Evolutionary conservation across 2,797 vertebrate genomes (phyloP).

Genomic region (Emys orbicularis): DNA sequence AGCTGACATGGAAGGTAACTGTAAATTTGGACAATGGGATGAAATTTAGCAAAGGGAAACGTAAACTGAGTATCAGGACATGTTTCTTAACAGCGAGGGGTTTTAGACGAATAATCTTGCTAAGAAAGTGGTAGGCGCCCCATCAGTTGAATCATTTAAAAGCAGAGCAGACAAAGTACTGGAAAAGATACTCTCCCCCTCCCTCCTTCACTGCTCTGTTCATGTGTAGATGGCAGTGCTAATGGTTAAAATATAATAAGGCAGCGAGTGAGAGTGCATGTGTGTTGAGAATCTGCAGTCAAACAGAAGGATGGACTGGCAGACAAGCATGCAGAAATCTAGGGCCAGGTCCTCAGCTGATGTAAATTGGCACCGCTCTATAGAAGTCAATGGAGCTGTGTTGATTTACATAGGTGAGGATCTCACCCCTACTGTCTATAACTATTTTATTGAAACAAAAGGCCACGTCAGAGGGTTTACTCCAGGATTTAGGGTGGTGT

Average conservation of each 20-base stretch:
- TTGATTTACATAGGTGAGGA: neutral
- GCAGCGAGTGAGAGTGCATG: fast-evolving
- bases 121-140: neutral
- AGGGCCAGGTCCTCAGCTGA: neutral
- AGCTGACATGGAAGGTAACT: neutral
- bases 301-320: neutral
- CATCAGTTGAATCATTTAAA: neutral
- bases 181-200: neutral
- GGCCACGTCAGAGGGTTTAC: neutral
- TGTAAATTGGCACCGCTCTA: neutral
- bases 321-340: neutral
- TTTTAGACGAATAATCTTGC: neutral
- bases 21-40: neutral
- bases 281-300: fast-evolving
- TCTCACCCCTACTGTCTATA: neutral
- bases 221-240: neutral
- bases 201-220: neutral
- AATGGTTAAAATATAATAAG: neutral
- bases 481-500: neutral
- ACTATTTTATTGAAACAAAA: neutral
- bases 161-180: neutral
- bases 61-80: neutral
- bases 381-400: neutral
- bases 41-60: conserved; percentile 50
- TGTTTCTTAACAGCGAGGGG: neutral